Percentiles rank a stretch among this genome's conserved stretches.
Conservation (phyloP, 2,888 invertebrate species). For the Ceratothoa steindachneri region DNA sequence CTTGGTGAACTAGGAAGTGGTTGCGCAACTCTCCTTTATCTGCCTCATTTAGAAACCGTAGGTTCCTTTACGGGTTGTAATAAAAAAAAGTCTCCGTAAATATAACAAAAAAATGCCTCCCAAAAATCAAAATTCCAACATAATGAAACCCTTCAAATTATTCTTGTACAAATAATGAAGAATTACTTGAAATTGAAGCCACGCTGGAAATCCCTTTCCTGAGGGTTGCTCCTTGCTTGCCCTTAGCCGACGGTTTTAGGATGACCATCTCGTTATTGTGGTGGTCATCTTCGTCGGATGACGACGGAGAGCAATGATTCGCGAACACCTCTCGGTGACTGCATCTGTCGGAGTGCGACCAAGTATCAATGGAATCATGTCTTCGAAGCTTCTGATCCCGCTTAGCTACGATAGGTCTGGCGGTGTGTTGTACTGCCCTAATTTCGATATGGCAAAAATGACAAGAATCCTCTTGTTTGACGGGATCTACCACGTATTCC, state of each 20-base stretch:
- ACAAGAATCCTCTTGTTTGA: slow-evolving; percentile 62
- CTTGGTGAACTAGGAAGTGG: no score
- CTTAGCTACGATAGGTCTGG: slow-evolving; percentile 33
- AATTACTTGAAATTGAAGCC: neutral
- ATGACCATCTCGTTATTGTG: slow-evolving; percentile 42
- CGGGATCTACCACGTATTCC: slow-evolving; percentile 80
- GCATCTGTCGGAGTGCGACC: slow-evolving; percentile 18
- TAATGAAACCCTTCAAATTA: no score
- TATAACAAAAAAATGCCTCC: no score
- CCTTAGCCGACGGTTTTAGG: slow-evolving; percentile 11
- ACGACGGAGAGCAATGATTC: slow-evolving; percentile 21
- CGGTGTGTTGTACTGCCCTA: slow-evolving; percentile 25
- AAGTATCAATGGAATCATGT: slow-evolving; percentile 27
- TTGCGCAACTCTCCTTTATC: no score
- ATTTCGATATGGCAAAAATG: slow-evolving; percentile 66
- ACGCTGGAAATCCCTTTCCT: neutral
- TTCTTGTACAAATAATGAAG: no score
- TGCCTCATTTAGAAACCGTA: no score
- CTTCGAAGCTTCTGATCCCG: slow-evolving; percentile 8
- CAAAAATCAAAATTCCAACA: no score
- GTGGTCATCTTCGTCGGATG: slow-evolving; percentile 26
- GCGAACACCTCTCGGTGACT: slow-evolving; percentile 18
- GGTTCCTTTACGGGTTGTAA: no score
- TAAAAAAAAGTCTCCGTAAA: no score
- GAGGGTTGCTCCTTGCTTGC: neutral